Conservation (phyloP, 2,113 vertebrate genomes). For the Sapajus apella region DNA sequence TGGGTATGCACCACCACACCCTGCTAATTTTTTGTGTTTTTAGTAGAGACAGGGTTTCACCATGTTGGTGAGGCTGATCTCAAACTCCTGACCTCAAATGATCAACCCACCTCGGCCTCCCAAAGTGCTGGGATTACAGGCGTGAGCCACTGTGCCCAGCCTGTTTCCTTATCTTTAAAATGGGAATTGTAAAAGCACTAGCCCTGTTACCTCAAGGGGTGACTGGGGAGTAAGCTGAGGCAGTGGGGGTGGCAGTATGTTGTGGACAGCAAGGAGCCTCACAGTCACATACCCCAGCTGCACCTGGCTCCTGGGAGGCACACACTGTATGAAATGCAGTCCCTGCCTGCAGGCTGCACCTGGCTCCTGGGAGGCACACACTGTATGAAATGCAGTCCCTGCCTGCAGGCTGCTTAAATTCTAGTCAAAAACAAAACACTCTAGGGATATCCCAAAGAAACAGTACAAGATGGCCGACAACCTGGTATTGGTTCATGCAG, state of each 20-base stretch:
- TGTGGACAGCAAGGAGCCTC: background rate
- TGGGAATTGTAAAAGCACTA: background rate
- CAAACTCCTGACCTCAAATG: background rate
- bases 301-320: background rate
- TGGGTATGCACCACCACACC: background rate
- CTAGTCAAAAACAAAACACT: background rate
- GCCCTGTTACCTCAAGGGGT: background rate
- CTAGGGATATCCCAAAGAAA: background rate
- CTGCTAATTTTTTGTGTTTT: background rate
- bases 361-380: background rate
- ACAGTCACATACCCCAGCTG: background rate
- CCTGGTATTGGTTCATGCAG: background rate
- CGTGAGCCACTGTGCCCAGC: background rate
- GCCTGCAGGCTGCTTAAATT: background rate
- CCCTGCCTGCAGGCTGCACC: background rate
- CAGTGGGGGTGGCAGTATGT: background rate
- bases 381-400: background rate
- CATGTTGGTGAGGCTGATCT: background rate
- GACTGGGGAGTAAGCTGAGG: background rate
- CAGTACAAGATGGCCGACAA: rapidly evolving
- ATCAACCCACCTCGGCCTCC: background rate
- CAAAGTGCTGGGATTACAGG: background rate
- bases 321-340: background rate
- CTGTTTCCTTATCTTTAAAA: too few relatives aligned
- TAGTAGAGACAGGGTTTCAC: too few relatives aligned